A percentile compares a stretch with the other conserved stretches of the same genome.
Evolutionary conservation across 2,888 invertebrate genomes (phyloP).

Genomic region (Drosophila kambysellisi): DNA sequence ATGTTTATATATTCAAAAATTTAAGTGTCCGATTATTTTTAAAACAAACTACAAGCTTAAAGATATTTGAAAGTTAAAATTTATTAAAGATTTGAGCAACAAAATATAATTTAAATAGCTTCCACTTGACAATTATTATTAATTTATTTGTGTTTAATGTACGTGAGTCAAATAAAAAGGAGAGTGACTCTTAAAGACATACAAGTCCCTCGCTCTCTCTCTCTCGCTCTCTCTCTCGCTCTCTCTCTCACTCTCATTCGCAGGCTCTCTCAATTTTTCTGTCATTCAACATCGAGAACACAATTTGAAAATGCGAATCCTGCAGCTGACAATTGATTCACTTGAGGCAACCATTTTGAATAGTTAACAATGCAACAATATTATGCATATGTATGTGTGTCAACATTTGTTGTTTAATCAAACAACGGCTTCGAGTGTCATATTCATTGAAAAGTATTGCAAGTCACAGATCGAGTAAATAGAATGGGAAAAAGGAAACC

Average conservation of each 20-base stretch:
- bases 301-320: slow-evolving; percentile 6
- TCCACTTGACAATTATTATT: too few species aligned
- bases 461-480: slow-evolving; percentile 15
- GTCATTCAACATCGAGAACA: not conserved
- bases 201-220: not conserved
- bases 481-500: slow-evolving; percentile 8
- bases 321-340: slow-evolving; percentile 15
- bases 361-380: slow-evolving; percentile 17
- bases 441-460: slow-evolving; percentile 14
- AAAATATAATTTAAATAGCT: not conserved
- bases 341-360: slow-evolving; percentile 12
- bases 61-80: too few species aligned
- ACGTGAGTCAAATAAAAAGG: not conserved
- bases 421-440: slow-evolving; percentile 8
- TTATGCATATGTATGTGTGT: not conserved
- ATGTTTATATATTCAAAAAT: too few species aligned
- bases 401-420: not conserved
- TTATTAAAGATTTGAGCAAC: not conserved
- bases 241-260: not conserved
- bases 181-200: not conserved
- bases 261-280: not conserved
- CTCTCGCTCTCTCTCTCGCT: not conserved
- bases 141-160: too few species aligned
- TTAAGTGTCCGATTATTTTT: too few species aligned
- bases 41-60: not conserved